A percentile compares a stretch with the other conserved stretches of the same genome.
Conservation (phyloP, 2,113 vertebrate genomes). For the Gambusia affinis region DNA sequence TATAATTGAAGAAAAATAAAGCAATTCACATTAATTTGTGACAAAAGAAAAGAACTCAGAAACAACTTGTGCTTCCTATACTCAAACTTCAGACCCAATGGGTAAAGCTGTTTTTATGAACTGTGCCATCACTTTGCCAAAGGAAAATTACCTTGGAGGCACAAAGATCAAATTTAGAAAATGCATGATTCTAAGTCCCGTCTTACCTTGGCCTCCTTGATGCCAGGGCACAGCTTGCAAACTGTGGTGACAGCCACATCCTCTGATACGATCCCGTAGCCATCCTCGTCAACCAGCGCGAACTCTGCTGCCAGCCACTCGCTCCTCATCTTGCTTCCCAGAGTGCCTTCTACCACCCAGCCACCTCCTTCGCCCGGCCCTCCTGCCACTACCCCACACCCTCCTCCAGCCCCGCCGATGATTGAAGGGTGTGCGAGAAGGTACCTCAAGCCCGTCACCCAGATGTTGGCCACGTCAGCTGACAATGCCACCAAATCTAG, state of each 20-base stretch:
- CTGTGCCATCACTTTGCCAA: background rate
- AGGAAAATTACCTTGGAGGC: background rate
- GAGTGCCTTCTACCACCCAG: constrained; percentile 84
- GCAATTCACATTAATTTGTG: no score
- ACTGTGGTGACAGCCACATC: constrained; percentile 90
- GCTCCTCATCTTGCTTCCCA: constrained; percentile 86
- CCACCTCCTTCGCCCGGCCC: constrained; percentile 80
- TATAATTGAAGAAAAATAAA: no score
- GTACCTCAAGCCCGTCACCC: constrained; percentile 95
- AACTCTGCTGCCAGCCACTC: constrained; percentile 91
- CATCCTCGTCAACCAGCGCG: constrained; percentile 87
- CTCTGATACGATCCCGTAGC: constrained; percentile 92
- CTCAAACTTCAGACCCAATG: background rate
- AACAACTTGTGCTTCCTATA: background rate
- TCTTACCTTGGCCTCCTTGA: constrained; percentile 92
- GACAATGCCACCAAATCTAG: constrained; percentile 94
- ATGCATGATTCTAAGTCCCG: background rate
- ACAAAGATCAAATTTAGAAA: background rate
- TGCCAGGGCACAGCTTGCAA: constrained; percentile 90
- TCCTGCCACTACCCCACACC: constrained; percentile 51
- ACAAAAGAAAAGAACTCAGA: no score
- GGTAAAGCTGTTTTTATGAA: background rate
- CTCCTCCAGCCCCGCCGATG: constrained; percentile 82
- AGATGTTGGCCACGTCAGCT: constrained; percentile 96
- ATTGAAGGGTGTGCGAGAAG: constrained; percentile 91